These are phyloP conservation scores for Yponomeuta plumbellus DNA, from an alignment of 2,888 invertebrate genomes.

Conservation along the genomic window DNA sequence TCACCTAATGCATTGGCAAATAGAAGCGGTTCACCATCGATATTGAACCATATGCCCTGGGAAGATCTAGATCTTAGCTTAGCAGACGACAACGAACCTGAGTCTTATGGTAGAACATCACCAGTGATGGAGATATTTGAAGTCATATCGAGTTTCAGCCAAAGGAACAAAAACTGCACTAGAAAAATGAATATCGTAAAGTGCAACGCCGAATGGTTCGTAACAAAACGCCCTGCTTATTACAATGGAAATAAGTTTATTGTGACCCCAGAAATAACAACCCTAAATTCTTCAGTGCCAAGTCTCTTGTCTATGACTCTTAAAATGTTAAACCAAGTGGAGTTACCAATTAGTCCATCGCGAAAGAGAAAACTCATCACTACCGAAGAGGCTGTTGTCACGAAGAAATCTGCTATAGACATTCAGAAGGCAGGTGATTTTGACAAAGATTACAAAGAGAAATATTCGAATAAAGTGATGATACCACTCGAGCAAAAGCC, in stretches of 20 bases:
- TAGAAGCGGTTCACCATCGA: slow-evolving; percentile 34
- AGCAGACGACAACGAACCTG: neutral
- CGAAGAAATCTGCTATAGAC: neutral
- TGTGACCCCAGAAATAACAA: slow-evolving; percentile 24
- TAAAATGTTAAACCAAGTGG: slow-evolving; percentile 25
- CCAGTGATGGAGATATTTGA: slow-evolving; percentile 48
- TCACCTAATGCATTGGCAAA: neutral
- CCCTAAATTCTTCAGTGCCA: slow-evolving; percentile 16
- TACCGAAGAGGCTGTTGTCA: neutral
- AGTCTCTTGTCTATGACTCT: slow-evolving; percentile 22
- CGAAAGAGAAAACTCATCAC: neutral
- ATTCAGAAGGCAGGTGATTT: neutral
- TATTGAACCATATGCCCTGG: slow-evolving; percentile 31
- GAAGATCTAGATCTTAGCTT: slow-evolving; percentile 1
- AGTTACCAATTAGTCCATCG: neutral
- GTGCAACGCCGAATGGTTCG: slow-evolving; percentile 30
- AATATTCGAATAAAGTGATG: no score
- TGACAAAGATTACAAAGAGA: neutral
- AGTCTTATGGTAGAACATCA: slow-evolving; percentile 32
- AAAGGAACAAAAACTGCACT: slow-evolving; percentile 15
- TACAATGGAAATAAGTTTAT: slow-evolving; percentile 22
- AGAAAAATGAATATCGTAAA: slow-evolving; percentile 6
- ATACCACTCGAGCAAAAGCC: no score
- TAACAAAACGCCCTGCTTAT: slow-evolving; percentile 24
- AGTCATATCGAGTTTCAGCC: slow-evolving; percentile 27